Conservation (phyloP, 2,888 invertebrate genomes). For the Plemyria rubiginata region DNA sequence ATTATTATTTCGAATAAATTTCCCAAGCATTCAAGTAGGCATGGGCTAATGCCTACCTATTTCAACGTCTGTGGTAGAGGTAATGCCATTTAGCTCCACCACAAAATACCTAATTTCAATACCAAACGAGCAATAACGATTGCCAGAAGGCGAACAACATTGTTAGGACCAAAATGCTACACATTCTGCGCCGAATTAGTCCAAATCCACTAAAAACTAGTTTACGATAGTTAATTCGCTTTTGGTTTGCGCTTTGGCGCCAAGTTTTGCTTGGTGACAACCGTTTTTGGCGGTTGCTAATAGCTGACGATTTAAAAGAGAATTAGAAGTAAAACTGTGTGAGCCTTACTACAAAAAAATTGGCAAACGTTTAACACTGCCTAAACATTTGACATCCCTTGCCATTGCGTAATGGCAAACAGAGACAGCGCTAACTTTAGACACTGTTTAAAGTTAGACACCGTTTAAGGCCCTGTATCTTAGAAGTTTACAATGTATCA, state of each 20-base stretch:
- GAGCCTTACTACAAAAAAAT: no score
- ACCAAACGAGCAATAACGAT: conserved; percentile 11
- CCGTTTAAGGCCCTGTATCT: no score
- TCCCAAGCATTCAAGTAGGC: background rate
- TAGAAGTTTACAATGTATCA: no score
- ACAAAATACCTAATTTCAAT: conserved; percentile 8
- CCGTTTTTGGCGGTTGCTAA: conserved; percentile 8
- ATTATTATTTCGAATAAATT: no score
- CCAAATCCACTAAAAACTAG: conserved; percentile 20
- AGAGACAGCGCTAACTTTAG: no score
- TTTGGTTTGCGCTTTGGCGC: conserved; percentile 23
- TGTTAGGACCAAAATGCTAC: conserved; percentile 12
- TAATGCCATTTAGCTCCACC: no score
- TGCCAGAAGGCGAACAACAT: conserved; percentile 13
- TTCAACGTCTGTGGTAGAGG: no score
- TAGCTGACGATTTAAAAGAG: background rate
- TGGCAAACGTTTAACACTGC: no score
- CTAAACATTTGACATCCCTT: no score
- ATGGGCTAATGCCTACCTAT: no score
- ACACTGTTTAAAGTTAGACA: no score
- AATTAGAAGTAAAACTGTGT: background rate
- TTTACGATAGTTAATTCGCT: conserved; percentile 5
- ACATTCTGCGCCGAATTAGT: conserved; percentile 22
- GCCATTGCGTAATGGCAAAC: no score
- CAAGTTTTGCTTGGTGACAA: conserved; percentile 14